Evolutionary conservation across 2,113 vertebrate species (phyloP).

Genomic region (Polyodon spathula): DNA sequence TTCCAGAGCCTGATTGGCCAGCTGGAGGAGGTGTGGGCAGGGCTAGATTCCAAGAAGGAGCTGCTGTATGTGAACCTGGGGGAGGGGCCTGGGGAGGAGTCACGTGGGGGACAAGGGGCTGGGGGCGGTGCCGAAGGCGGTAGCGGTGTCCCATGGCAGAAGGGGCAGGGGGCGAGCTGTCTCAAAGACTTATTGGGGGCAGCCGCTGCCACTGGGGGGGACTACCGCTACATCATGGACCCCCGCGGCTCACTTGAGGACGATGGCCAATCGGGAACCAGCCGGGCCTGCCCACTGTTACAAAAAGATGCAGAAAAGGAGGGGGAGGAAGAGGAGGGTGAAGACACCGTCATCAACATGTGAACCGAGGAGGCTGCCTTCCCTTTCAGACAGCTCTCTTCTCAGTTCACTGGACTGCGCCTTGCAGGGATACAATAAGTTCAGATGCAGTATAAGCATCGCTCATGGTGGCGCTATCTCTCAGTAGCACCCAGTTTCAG

Average conservation of each 20-base stretch:
- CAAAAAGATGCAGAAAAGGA: constrained; percentile 30
- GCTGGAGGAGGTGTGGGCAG: constrained; percentile 66
- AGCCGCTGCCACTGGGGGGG: constrained; percentile 61
- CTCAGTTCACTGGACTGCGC: too few relatives aligned
- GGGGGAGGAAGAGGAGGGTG: constrained; percentile 58
- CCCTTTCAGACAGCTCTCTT: not conserved
- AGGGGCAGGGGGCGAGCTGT: constrained; percentile 45
- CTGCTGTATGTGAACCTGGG: constrained; percentile 85
- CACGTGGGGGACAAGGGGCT: not conserved
- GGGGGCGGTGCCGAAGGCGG: not conserved
- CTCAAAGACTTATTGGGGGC: constrained; percentile 38
- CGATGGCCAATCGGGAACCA: constrained; percentile 38
- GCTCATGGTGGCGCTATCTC: too few relatives aligned
- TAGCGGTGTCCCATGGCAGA: constrained; percentile 33
- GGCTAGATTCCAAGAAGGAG: constrained; percentile 64
- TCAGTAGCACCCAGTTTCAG: too few relatives aligned
- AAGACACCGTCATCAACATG: constrained; percentile 45
- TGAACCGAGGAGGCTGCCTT: constrained; percentile 19
- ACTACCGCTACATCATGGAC: constrained; percentile 86
- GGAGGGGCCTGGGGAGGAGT: constrained; percentile 37
- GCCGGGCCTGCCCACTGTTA: constrained; percentile 40
- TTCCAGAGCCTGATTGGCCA: constrained; percentile 71
- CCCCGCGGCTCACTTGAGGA: constrained; percentile 51
- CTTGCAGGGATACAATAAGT: too few relatives aligned
- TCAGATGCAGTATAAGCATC: too few relatives aligned